Conservation (phyloP, 2,888 invertebrate species). For the Pachycephus smyrnensis region DNA sequence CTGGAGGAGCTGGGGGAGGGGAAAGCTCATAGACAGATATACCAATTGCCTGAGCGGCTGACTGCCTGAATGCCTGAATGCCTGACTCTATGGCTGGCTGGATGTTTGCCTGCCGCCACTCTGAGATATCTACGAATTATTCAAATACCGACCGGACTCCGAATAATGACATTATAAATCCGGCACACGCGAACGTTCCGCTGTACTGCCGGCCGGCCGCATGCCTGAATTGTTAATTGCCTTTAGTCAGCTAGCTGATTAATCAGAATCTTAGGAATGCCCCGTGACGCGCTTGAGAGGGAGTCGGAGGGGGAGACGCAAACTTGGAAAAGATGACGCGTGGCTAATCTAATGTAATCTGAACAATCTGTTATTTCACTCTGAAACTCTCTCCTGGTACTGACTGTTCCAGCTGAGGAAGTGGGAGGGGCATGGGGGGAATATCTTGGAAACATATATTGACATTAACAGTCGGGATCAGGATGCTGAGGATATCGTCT, state of each 20-base stretch:
- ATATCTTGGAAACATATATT: too few relatives aligned
- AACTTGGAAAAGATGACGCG: too few relatives aligned
- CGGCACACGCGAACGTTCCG: neutral
- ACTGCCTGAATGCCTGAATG: neutral
- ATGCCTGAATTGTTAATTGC: constrained; percentile 17
- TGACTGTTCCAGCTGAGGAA: too few relatives aligned
- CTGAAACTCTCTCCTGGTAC: too few relatives aligned
- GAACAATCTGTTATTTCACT: too few relatives aligned
- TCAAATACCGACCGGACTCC: constrained; percentile 11
- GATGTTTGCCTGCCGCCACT: neutral
- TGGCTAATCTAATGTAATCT: too few relatives aligned
- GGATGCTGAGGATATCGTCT: neutral
- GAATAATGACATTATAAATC: constrained; percentile 16
- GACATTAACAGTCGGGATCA: too few relatives aligned
- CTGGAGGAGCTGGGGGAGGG: neutral
- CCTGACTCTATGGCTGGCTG: neutral
- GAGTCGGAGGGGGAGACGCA: too few relatives aligned
- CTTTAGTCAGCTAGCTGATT: constrained; percentile 5
- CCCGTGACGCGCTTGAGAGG: neutral
- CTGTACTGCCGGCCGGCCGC: neutral
- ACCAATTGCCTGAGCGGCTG: neutral
- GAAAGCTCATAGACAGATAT: neutral
- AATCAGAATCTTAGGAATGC: constrained; percentile 6
- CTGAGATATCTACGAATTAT: constrained; percentile 12
- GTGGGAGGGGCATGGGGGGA: too few relatives aligned